Percentiles rank a stretch among this genome's conserved stretches.
Evolutionary conservation across 2,888 invertebrate genomes (phyloP).

Genomic region (Pseudococcus longispinus): DNA sequence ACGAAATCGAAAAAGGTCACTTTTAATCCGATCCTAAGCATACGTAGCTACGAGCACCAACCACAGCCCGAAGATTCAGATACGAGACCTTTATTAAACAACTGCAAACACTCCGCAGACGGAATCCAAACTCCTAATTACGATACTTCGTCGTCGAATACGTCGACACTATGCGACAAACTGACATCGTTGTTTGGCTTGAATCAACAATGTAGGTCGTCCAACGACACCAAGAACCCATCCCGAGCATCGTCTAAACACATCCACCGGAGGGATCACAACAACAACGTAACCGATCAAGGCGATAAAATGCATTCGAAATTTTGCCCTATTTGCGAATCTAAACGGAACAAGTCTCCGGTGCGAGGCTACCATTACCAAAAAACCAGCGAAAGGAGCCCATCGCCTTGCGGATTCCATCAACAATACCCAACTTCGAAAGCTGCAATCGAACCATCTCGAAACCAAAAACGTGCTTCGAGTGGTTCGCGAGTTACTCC

Average conservation of each 20-base stretch:
- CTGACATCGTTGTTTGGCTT: conserved; percentile 2
- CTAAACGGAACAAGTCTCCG: neutral
- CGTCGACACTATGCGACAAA: conserved; percentile 3
- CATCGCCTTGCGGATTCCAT: neutral
- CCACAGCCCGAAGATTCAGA: neutral
- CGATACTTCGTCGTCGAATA: neutral
- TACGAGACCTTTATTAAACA: neutral
- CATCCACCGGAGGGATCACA: neutral
- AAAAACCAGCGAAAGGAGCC: neutral
- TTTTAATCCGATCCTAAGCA: conserved; percentile 34
- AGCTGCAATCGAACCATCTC: neutral
- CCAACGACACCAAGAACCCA: neutral
- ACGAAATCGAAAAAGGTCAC: conserved; percentile 39
- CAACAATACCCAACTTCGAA: neutral
- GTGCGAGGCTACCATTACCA: neutral
- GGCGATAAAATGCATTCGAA: neutral
- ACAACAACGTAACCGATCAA: neutral
- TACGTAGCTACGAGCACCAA: conserved; percentile 4
- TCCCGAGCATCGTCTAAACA: neutral
- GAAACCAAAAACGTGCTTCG: neutral
- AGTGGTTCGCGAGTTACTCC: neutral
- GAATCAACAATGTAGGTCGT: neutral
- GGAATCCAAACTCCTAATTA: neutral
- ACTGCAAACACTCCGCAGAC: neutral
- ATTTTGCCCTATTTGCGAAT: neutral